A percentile compares a stretch with the other conserved stretches of the same genome.
Conservation (phyloP, 2,888 invertebrate genomes). For the Dasypogon diadema region DNA sequence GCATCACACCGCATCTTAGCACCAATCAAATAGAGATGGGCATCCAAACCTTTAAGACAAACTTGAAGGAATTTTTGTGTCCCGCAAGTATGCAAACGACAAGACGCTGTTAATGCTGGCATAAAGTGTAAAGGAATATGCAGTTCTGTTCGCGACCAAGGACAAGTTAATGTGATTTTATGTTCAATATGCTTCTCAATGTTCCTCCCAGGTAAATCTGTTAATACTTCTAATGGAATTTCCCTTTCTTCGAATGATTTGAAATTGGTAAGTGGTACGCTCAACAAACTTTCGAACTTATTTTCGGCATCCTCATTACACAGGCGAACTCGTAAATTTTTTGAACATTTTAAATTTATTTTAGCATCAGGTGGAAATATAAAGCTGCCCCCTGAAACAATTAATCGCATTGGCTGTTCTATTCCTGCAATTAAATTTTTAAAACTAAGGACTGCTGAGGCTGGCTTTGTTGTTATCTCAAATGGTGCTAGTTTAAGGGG, state of each 20-base stretch:
- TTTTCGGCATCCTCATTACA: slow-evolving; percentile 34
- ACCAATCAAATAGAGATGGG: slow-evolving; percentile 70
- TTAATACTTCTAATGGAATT: slow-evolving; percentile 77
- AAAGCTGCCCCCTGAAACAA: slow-evolving; percentile 83
- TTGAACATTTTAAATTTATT: slow-evolving; percentile 65
- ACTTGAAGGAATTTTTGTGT: slow-evolving; percentile 89
- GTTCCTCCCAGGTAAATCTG: slow-evolving; percentile 80
- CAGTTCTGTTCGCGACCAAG: slow-evolving; percentile 82
- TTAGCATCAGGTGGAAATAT: slow-evolving; percentile 75
- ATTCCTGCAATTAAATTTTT: slow-evolving; percentile 85
- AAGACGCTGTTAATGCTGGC: slow-evolving; percentile 83
- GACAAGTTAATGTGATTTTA: slow-evolving; percentile 82
- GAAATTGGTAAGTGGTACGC: slow-evolving; percentile 72
- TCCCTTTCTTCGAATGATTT: slow-evolving; percentile 76
- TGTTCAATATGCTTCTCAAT: slow-evolving; percentile 80
- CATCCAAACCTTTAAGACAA: slow-evolving; percentile 74
- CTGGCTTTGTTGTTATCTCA: slow-evolving; percentile 70
- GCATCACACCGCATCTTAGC: slow-evolving; percentile 73
- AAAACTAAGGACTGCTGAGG: slow-evolving; percentile 70
- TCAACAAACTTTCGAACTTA: slow-evolving; percentile 65
- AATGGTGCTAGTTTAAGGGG: slow-evolving; percentile 66
- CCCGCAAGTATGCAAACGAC: slow-evolving; percentile 86
- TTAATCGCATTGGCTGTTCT: slow-evolving; percentile 81
- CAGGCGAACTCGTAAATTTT: slow-evolving; percentile 66
- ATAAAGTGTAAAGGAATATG: slow-evolving; percentile 83